Base-by-base conservation (phyloP, 2,113 vertebrate species). In the Myanophis thanlyinensis region DNA sequence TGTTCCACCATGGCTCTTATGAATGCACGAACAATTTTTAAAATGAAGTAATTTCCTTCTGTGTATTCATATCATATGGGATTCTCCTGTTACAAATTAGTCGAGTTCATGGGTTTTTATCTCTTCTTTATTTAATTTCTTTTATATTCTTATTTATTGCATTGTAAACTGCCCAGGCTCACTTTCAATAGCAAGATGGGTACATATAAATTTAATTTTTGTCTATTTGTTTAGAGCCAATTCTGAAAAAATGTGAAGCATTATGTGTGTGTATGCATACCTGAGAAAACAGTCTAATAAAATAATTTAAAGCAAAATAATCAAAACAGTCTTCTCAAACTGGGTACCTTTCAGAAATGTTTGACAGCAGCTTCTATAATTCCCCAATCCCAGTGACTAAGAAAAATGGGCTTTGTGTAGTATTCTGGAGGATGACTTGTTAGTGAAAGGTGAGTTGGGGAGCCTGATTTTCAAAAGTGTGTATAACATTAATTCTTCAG, bases 31-130 rank as follows among this genome's bases (percentile, higher is more conserved):
- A 94, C 94, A 93, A 94, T 92, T 22, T 59, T 93, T 90, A 96
- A 95, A 90, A n/a, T 97, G 95, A 97, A 95, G 95, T 97, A 89
- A 97, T 97, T 97, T 98, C 97, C 97, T 97, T 88, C 51, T 91
- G 0, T 0, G 89, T 80, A 93, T 93, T 96, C 67, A 67, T 30
- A 59, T 96, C 96, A 95, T 94, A 91, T 93, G 93, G 3, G 40
- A 92, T 95, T 94, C 97, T 97, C 97, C 96, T 97, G 92, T 93
- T 93, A 6, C 40, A 11, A 62, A 12, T 62, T 62, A 62, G 27
- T 27, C 27, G 12, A 12, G 10, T 12, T 30, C 3, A 3, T 56
- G 54, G 23, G 54, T 56, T 56, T 56, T 25, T 54, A 54, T 7
- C 2, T 56, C 54, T 56, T 62, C 22, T 54, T 59, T 30, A 62